Percentiles rank a stretch among this genome's conserved stretches.
Evolutionary conservation across 1,140 invertebrate species (phyloP).

Genomic region (Teleogryllus occipitalis): DNA sequence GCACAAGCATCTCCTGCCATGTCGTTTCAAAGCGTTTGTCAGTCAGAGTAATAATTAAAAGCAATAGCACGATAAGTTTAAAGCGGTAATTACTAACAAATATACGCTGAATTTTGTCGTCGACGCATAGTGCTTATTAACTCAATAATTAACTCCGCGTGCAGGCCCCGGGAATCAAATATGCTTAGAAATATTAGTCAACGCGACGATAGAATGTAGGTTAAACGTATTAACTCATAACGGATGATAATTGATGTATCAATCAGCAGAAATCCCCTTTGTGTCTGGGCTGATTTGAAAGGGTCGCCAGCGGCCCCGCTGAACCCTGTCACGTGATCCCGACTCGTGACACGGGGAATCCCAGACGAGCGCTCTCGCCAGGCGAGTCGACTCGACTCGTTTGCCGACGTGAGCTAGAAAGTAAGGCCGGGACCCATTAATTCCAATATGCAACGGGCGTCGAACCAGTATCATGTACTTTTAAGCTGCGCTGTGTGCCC

Average conservation of each 20-base stretch:
- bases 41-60: slow-evolving; percentile 2
- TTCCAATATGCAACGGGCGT: no score
- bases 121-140: slow-evolving; percentile 1
- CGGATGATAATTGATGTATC: slow-evolving; percentile 1
- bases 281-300: not conserved
- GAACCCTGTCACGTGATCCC: not conserved
- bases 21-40: slow-evolving; percentile 3
- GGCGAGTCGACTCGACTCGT: no score
- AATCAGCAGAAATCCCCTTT: slow-evolving; percentile 4
- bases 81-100: not conserved
- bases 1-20: not conserved
- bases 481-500: no score
- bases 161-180: not conserved
- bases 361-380: not conserved
- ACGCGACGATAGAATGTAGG: not conserved
- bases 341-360: not conserved
- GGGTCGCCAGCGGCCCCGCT: not conserved
- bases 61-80: not conserved
- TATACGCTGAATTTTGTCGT: not conserved
- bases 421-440: no score
- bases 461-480: no score
- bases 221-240: slow-evolving; percentile 6
- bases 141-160: not conserved
- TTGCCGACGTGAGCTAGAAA: no score
- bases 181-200: slow-evolving; percentile 1